Conservation (phyloP, 2,797 vertebrate species). For the Lagocephalus sceleratus region DNA sequence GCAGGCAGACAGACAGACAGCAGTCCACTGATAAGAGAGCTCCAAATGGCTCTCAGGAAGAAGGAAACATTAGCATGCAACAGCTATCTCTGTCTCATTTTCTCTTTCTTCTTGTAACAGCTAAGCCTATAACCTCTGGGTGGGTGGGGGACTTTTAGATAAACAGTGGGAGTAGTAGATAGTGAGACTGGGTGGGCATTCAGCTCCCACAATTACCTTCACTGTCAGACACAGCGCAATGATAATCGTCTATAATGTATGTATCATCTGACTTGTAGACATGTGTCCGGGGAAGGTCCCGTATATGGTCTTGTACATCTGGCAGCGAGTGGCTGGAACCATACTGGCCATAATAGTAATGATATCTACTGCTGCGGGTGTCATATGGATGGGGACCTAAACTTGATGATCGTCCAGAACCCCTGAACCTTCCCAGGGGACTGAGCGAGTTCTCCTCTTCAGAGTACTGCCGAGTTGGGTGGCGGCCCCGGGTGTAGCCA, state of each 20-base stretch:
- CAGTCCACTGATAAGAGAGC: constrained; percentile 72
- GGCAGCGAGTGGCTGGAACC: constrained; percentile 99
- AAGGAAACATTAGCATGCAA: constrained; percentile 79
- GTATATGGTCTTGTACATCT: constrained; percentile 96
- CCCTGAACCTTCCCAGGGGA: constrained; percentile 83
- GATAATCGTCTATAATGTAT: constrained; percentile 97
- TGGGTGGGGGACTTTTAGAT: constrained; percentile 81
- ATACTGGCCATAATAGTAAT: constrained; percentile 80
- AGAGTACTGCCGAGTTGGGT: constrained; percentile 85
- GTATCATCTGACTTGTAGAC: constrained; percentile 95
- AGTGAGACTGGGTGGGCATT: constrained; percentile 75
- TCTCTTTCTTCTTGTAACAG: constrained; percentile 53
- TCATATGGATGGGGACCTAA: constrained; percentile 84
- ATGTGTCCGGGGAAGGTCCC: constrained; percentile 93
- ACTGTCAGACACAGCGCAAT: constrained; percentile 99
- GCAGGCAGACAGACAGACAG: constrained; percentile 78
- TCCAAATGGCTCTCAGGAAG: constrained; percentile 68
- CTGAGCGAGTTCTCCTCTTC: constrained; percentile 94
- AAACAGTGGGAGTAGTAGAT: constrained; percentile 71
- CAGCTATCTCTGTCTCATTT: constrained; percentile 66
- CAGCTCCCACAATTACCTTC: constrained; percentile 95
- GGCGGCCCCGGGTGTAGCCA: constrained; percentile 79
- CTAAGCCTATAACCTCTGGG: constrained; percentile 72
- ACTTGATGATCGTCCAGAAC: constrained; percentile 78
- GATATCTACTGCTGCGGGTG: constrained; percentile 75